These are phyloP conservation scores for Lota lota DNA, from an alignment of 2,113 vertebrate species.

Conservation along the genomic window DNA sequence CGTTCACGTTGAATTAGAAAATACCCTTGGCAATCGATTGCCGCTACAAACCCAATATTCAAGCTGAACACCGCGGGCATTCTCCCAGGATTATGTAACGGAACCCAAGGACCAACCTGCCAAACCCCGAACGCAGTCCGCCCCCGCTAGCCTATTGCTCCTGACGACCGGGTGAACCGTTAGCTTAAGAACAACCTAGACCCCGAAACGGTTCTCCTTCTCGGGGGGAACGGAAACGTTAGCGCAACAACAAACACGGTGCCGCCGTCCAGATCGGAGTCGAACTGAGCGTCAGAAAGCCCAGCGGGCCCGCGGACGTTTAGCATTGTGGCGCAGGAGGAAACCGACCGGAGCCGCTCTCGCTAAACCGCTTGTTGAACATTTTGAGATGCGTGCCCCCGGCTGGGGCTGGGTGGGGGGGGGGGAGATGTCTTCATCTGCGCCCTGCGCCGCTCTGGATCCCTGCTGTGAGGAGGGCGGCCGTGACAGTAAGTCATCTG, in stretches of 20 bases:
- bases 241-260: too few species aligned
- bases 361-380: background rate
- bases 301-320: background rate
- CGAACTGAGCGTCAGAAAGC: background rate
- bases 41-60: background rate
- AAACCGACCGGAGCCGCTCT: conserved; percentile 7
- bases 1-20: background rate
- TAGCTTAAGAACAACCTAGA: too few species aligned
- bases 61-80: background rate
- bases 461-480: conserved; percentile 32
- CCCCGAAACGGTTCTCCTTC: too few species aligned
- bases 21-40: background rate
- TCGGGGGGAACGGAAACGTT: too few species aligned
- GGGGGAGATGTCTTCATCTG: conserved; percentile 32
- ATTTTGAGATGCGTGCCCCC: conserved; percentile 8
- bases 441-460: conserved; percentile 18
- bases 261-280: too few species aligned
- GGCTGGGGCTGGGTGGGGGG: too few species aligned
- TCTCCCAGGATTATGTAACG: background rate
- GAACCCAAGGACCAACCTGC: background rate
- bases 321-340: background rate
- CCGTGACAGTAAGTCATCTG: too few species aligned
- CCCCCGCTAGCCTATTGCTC: background rate
- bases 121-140: conserved; percentile 2
- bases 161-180: too few species aligned